Conservation (phyloP, 2,797 vertebrate species). For the Gambelia wislizenii region DNA sequence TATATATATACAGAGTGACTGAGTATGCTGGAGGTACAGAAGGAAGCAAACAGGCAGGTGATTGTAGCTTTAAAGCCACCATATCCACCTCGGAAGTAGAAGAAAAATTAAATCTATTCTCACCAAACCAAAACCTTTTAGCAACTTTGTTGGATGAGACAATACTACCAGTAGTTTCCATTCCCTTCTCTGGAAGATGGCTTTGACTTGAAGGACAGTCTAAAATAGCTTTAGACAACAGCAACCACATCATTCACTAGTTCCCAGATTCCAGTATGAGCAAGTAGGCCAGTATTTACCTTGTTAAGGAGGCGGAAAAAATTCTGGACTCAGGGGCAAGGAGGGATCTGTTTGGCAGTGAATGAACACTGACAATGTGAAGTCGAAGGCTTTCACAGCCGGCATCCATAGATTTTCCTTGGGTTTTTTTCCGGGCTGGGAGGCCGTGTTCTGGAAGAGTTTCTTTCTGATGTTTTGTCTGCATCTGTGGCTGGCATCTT, state of each 20-base stretch:
- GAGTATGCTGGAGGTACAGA: not conserved
- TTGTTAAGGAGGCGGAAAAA: too few relatives aligned
- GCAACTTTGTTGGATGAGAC: not conserved
- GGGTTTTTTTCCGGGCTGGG: too few relatives aligned
- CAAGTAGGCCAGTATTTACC: not conserved
- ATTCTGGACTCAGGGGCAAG: too few relatives aligned
- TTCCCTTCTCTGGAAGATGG: not conserved
- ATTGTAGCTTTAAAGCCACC: not conserved
- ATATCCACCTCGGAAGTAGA: not conserved
- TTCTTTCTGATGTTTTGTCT: too few relatives aligned
- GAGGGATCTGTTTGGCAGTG: too few relatives aligned
- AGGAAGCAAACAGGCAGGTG: not conserved
- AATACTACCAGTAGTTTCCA: not conserved
- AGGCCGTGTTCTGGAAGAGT: too few relatives aligned
- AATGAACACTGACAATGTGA: too few relatives aligned
- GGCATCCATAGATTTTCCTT: too few relatives aligned
- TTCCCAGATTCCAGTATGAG: not conserved
- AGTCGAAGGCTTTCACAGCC: too few relatives aligned
- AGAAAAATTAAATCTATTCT: not conserved
- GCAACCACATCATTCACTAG: not conserved
- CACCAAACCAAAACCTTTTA: not conserved
- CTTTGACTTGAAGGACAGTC: conserved; percentile 1
- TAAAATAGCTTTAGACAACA: not conserved
- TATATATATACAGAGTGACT: not conserved
- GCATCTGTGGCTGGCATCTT: too few relatives aligned